Base-by-base conservation (phyloP, 2,888 invertebrate genomes). In the Tetragonula carbonaria region DNA sequence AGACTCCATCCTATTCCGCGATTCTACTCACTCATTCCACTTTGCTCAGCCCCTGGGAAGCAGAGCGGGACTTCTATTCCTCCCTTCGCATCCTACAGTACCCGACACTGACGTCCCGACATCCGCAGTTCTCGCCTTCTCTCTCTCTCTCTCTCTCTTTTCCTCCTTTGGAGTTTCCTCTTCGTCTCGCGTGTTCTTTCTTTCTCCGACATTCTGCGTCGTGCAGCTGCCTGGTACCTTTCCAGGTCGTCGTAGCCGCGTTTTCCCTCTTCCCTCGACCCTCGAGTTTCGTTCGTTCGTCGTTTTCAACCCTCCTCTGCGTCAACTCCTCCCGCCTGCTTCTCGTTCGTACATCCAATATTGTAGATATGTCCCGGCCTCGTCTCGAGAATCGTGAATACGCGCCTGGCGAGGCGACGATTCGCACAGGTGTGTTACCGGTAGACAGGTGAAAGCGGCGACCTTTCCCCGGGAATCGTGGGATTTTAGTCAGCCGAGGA, bases 291-390 rank as follows among this genome's bases (percentile, higher is more conserved):
- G 72, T 70, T 85, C 66, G 38, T 45, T 50, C 67, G 23, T 67
- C 67, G 68, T 84, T 87, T 65, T 78, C 81, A 74, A 82, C 78
- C 86, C 84, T 63, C 76, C 81, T 75, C 80, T 86, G 78, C 86
- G 80, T 84, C 89, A 82, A 76, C 83, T 86, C 84, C 88, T 75
- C 88, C 86, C 87, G 83, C 82, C 81, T 84, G 85, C 86, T 59
- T 86, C 91, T 90, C 88, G 86, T 90, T 91, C 92, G 91, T 92
- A 92, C 91, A 94, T 93, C 93, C 93, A 93, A 93, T 93, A 93
- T 93, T 92, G 92, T 90, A 93, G 93, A 93, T 93, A 92, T 89
- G 91, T 88, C 88, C 88, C 85, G 86, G 90, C 89, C 88, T 90
- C 90, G 90, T 88, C 91, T 90, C 85, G 85, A 83, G 90, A 90